These are phyloP conservation scores for Neelides sp. DNA, from an alignment of 1,140 invertebrate species.

Conservation along the genomic window DNA sequence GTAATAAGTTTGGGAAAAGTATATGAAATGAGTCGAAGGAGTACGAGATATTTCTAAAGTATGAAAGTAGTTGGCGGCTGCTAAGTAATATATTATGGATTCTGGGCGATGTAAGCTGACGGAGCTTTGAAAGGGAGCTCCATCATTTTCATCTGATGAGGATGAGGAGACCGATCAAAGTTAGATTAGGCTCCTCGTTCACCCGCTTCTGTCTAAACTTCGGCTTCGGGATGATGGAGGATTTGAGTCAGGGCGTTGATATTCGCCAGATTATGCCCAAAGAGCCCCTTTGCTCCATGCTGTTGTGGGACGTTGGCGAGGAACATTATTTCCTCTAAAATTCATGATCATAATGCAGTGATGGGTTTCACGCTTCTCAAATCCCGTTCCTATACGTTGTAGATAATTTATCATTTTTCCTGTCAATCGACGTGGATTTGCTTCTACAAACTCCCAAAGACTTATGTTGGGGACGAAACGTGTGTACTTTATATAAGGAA, in stretches of 20 bases:
- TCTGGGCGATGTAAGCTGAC: too few relatives aligned
- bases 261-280: too few relatives aligned
- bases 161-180: conserved; percentile 21
- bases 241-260: too few relatives aligned
- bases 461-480: too few relatives aligned
- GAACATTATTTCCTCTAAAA: conserved; percentile 23
- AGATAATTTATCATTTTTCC: conserved; percentile 31
- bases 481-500: too few relatives aligned
- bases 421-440: conserved; percentile 18
- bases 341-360: conserved; percentile 24
- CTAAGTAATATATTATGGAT: too few relatives aligned
- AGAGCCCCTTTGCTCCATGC: too few relatives aligned
- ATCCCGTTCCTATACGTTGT: conserved; percentile 12
- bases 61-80: too few relatives aligned
- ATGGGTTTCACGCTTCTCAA: conserved; percentile 26
- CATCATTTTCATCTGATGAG: conserved; percentile 9
- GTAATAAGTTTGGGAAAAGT: too few relatives aligned
- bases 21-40: too few relatives aligned
- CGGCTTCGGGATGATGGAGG: conserved; percentile 13
- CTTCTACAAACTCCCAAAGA: too few relatives aligned
- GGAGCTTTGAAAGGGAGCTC: neutral
- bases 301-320: conserved; percentile 2
- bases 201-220: conserved; percentile 7
- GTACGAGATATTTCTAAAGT: too few relatives aligned
- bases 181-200: conserved; percentile 15